phyloP scores from a whole-genome alignment of 2,113 vertebrate species.

The Spermophilus dauricus region DNA sequence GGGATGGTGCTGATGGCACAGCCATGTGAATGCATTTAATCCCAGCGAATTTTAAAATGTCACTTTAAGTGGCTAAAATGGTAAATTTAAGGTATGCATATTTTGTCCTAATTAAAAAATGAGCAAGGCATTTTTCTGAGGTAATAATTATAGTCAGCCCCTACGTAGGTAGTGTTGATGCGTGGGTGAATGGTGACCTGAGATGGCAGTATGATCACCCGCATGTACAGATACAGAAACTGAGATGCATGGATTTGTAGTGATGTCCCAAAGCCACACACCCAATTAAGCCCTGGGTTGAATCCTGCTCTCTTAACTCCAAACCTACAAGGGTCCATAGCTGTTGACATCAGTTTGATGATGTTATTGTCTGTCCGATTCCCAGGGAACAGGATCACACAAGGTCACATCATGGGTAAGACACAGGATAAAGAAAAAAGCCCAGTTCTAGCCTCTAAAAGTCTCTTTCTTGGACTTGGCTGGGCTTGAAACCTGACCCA shows the following conservation, averaged over 20 bases:
- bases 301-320: background rate
- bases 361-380: background rate
- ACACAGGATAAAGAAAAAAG: no score
- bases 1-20: background rate
- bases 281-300: background rate
- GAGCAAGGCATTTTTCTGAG: background rate
- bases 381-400: background rate
- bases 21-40: background rate
- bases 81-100: background rate
- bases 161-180: fast-evolving
- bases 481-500: no score
- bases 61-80: background rate
- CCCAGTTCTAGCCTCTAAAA: no score
- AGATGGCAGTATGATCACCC: no score
- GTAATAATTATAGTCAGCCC: background rate
- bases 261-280: background rate
- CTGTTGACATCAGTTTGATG: background rate
- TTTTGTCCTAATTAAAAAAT: background rate
- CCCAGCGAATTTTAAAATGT: background rate
- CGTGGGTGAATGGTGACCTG: fast-evolving
- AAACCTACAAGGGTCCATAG: background rate
- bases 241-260: background rate
- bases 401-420: no score
- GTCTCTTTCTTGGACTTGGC: no score
- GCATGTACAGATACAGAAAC: background rate